Conservation (phyloP, 2,113 vertebrate species). For the Muntiacus reevesi region DNA sequence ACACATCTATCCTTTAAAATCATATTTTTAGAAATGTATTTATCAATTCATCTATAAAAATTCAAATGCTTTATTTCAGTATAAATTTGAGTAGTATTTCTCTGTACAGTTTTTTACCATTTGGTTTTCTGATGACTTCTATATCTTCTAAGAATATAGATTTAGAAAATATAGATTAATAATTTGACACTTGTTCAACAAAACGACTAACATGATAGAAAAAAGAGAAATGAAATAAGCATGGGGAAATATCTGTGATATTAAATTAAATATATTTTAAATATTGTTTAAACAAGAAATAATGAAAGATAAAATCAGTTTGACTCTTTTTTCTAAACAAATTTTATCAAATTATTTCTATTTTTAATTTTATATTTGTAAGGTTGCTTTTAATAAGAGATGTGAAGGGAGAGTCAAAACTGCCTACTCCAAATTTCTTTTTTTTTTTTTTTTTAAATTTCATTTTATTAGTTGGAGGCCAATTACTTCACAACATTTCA, state of each 20-base stretch:
- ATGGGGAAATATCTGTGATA: background rate
- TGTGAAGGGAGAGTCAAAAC: background rate
- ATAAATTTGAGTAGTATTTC: background rate
- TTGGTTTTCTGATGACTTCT: background rate
- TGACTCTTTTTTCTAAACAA: background rate
- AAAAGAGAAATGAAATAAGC: background rate
- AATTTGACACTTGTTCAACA: background rate
- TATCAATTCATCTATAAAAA: background rate
- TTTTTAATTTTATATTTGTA: background rate
- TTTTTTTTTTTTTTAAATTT: too few relatives aligned
- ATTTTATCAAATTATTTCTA: background rate
- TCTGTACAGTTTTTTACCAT: background rate
- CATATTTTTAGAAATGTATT: background rate
- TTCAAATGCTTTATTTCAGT: background rate
- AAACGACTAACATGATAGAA: background rate
- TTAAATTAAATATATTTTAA: background rate
- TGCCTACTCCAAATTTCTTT: background rate
- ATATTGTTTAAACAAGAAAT: background rate
- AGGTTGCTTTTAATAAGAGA: background rate
- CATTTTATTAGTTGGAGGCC: too few relatives aligned
- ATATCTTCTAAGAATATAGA: background rate
- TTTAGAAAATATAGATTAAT: background rate
- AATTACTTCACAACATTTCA: too few relatives aligned
- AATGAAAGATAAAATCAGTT: background rate
- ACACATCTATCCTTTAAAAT: background rate